These are phyloP conservation scores for Drosophila buzzatii DNA, from an alignment of 2,888 invertebrate genomes.

Conservation along the genomic window DNA sequence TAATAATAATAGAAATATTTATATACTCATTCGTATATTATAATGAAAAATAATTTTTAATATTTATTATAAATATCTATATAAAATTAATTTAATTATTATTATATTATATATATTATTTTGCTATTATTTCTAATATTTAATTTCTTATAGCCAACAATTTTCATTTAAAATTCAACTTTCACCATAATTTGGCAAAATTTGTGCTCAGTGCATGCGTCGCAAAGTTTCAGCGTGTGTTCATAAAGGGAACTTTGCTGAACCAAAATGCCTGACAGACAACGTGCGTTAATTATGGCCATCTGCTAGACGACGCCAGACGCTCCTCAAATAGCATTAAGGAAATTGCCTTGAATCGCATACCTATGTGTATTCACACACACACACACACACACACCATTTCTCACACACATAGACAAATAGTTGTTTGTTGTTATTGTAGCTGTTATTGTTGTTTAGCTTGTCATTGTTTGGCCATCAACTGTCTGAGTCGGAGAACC, in stretches of 20 bases:
- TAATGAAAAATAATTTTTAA: too few species aligned
- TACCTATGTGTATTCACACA: slow-evolving; percentile 55
- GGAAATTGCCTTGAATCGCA: slow-evolving; percentile 75
- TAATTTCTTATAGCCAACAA: too few species aligned
- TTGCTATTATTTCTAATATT: too few species aligned
- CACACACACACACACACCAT: slow-evolving; percentile 18
- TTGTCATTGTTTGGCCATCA: slow-evolving; percentile 65
- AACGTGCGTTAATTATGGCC: slow-evolving; percentile 80
- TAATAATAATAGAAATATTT: too few species aligned
- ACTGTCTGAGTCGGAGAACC: slow-evolving; percentile 50
- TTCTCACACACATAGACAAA: slow-evolving; percentile 42
- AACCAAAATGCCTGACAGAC: slow-evolving; percentile 42
- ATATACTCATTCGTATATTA: too few species aligned
- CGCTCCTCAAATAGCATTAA: slow-evolving; percentile 72
- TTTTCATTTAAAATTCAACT: too few species aligned
- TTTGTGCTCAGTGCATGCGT: slow-evolving; percentile 15
- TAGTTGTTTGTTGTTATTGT: slow-evolving; percentile 44
- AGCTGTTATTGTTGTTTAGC: slow-evolving; percentile 30
- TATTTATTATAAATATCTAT: too few species aligned
- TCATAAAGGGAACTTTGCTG: slow-evolving; percentile 36
- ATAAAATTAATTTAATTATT: too few species aligned
- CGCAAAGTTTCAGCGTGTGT: slow-evolving; percentile 40
- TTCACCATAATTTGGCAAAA: too few species aligned
- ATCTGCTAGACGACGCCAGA: slow-evolving; percentile 63
- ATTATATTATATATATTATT: too few species aligned